Base-by-base conservation (phyloP, 2,797 vertebrate species). In the Sebastes hopkinsi region DNA sequence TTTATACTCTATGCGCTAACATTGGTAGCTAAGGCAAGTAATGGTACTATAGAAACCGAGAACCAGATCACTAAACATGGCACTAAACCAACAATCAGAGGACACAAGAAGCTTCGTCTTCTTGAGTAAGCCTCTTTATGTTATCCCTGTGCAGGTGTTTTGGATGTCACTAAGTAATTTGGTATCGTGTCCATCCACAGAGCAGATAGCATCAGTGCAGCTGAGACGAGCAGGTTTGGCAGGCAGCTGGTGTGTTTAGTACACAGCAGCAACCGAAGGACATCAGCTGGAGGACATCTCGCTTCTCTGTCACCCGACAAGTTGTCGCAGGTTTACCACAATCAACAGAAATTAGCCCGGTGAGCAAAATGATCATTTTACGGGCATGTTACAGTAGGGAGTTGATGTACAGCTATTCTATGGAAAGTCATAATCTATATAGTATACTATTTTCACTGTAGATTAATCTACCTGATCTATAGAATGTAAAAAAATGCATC, bases 211-310 rank as follows among this genome's bases (percentile, higher is more conserved):
- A 89, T 86, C 85, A 67, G 54, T 42, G 50, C 56, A 18, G 81
- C 67, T 23, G 30, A 78, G 71, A 61, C 73, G 66, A 91, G 88
- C 88, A 80, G 82, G 90, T 87, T 93, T 74, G 85, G 23, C 80
- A 25, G 22, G 69, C 68, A 77, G 68, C 81, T 73, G 67, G 72
- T 74, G 72, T 92, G 89, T 92, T 94, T 90, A 91, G 81, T 91
- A 90, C 83, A 94, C 87, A 93, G 38, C 87, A 92, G 46, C 36
- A 34, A 55, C 29, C 18, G 76, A 70, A 87, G 84, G 78, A 68
- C 82, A 80, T 87, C 76, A 77, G 78, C 79, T 74, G 60, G 56
- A 79, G 83, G 86, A 89, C 79, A 72, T 86, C 71, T 77, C 4
- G 1, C 4, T 4, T 32, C n/a, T 13, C 32, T 25, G 29, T 55